Evolutionary conservation across 2,888 invertebrate species (phyloP), one percentile per base, ranked within the genome.

Genomic region (Ophion obscuratus): DNA sequence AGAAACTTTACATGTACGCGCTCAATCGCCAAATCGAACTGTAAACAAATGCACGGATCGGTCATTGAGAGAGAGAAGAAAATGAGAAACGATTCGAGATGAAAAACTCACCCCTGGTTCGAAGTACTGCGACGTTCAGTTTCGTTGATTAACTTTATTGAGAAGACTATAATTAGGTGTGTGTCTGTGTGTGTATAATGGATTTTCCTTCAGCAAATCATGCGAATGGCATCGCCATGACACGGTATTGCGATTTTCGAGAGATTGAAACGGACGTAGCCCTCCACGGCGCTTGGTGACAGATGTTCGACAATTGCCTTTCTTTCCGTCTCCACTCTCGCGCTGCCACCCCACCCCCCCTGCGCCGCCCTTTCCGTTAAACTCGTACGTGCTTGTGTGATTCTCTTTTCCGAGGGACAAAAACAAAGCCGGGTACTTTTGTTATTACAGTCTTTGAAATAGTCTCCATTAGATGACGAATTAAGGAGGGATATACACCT

Each of bases 201-300:
- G 61, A 44, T 81, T 83, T 76, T 79, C 83, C 85, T 88, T 92
- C 88, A 91, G 89, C 89, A 90, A 92, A 90, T 91, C 88, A 89
- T 86, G 88, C 89, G 90, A 89, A 89, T 89, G 88, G 90, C 81
- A 88, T 88, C 87, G 90, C 92, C 92, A 92, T 92, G 92, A 91
- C 77, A 77, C 91, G 90, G 91, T 92, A 87, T 91, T 89, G 89
- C 90, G 89, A 88, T 79, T 90, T 91, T 91, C 85, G 87, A 88
- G 87, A 89, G 86, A 89, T 88, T 88, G 87, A 90, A 91, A 88
- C 90, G 90, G 88, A 91, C 90, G 89, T 90, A 89, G 89, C 86
- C 84, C 88, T 87, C 83, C 78, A 78, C 80, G 67, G 86, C 88
- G 89, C 89, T 89, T 91, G 89, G 91, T 91, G 91, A 91, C 91